Base-by-base conservation (phyloP, 2,797 vertebrate genomes). In the Miichthys miiuy region DNA sequence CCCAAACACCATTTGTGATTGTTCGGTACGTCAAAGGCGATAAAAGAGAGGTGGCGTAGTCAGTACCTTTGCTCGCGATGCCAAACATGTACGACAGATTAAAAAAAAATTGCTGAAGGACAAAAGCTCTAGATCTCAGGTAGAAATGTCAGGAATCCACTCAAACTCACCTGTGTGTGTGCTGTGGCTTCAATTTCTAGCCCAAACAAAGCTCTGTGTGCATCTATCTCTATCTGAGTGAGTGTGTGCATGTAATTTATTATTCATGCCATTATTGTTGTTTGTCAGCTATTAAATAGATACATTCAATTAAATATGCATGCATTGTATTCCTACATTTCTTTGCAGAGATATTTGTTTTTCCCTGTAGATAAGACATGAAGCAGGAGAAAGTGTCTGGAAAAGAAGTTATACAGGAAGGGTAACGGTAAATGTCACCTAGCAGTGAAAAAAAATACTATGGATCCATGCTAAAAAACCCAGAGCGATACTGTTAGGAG, bases 221-320 rank as follows among this genome's bases (percentile, higher is more conserved):
- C 21, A n/a, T 56, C 75, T 51, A 61, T 72, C 61, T 63, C 46
- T 71, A 23, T 50, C 47, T 67, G 66, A 56, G 69, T 63, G 60
- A 54, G 44, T 42, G 46, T 44, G 30, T 60, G 68, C 56, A 52
- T 62, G 73, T 72, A 48, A 88, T 89, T 79, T 84, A 86, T 87
- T 83, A 86, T 89, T 84, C 66, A 72, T 85, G 71, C 78, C 77
- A 81, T 87, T 85, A 81, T 73, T 67, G 57, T 81, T 87, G 81
- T 87, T 90, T 89, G 82, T 69, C 62, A 89, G 69, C 81, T 78
- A 87, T 87, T 88, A 86, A 87, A 87, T 67, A 87, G 74, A 87
- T 81, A 88, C 80, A 85, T 77, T 75, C 61, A 83, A 87, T 84
- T 79, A 84, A 90, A 87, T 82, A 89, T 90, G 80, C 80, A 84